Percentiles rank a stretch among this genome's conserved stretches.
phyloP scores from a whole-genome alignment of 2,888 invertebrate species.

The Drosophila testacea region DNA sequence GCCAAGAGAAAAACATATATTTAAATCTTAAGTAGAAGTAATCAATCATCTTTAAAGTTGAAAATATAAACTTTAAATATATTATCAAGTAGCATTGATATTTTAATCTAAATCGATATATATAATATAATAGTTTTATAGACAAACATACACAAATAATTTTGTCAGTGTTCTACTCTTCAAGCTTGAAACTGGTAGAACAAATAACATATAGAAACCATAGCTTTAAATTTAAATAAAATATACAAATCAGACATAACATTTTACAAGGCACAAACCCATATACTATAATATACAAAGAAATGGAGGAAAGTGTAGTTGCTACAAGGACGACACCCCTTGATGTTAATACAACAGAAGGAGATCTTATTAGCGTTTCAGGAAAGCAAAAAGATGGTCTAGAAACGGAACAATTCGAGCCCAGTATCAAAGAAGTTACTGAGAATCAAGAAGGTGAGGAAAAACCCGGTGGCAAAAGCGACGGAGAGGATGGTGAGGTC shows the following conservation, averaged over 20 bases:
- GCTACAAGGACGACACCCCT: neutral
- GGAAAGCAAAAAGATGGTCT: neutral
- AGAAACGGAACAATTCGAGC: neutral
- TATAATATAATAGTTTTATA: too few species aligned
- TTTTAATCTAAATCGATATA: neutral
- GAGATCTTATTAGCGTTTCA: neutral
- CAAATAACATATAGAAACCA: neutral
- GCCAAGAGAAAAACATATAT: too few species aligned
- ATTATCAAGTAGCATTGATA: neutral
- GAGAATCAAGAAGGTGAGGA: neutral
- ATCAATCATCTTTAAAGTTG: too few species aligned
- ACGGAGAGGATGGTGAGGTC: neutral
- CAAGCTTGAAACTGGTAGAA: neutral
- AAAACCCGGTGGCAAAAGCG: neutral
- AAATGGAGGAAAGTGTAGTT: slow-evolving; percentile 18
- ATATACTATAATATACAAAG: neutral
- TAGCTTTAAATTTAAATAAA: neutral
- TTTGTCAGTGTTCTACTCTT: neutral
- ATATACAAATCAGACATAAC: neutral
- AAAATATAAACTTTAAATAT: too few species aligned
- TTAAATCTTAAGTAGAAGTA: too few species aligned
- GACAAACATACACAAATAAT: neutral
- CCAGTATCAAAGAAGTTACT: neutral
- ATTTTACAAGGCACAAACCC: neutral
- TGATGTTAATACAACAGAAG: neutral